Conservation (phyloP, 2,797 vertebrate genomes). For the Hemitrygon akajei region DNA sequence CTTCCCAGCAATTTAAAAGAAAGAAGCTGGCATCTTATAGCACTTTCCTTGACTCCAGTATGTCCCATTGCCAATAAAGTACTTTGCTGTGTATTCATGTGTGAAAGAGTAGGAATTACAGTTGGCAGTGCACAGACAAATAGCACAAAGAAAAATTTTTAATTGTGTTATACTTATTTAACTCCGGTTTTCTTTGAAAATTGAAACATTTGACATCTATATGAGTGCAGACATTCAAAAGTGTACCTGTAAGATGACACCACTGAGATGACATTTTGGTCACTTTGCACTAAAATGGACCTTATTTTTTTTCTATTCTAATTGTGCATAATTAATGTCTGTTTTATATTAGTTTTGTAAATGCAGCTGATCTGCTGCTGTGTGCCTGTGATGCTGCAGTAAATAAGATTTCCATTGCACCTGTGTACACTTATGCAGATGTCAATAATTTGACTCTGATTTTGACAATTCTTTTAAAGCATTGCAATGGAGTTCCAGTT, state of each 20-base stretch:
- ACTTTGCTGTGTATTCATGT: neutral
- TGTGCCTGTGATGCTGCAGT: too few relatives aligned
- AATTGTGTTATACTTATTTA: neutral
- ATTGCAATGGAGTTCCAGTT: neutral
- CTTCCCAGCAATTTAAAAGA: neutral
- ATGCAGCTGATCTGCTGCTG: too few relatives aligned
- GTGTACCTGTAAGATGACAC: too few relatives aligned
- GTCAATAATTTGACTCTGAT: too few relatives aligned
- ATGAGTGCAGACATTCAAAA: neutral
- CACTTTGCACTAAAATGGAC: too few relatives aligned
- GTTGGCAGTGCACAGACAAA: neutral
- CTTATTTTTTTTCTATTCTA: too few relatives aligned
- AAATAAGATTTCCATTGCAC: too few relatives aligned
- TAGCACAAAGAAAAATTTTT: neutral
- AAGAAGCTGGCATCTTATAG: neutral
- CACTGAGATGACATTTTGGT: neutral
- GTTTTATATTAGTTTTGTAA: too few relatives aligned
- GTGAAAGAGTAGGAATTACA: neutral
- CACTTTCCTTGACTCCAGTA: neutral
- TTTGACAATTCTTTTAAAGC: neutral
- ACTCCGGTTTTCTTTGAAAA: neutral
- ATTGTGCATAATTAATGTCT: too few relatives aligned
- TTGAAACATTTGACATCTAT: neutral
- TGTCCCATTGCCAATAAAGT: neutral
- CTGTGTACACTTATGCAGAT: too few relatives aligned